These are phyloP conservation scores for Helicolenus hilgendorfi DNA, from an alignment of 2,797 vertebrate genomes.

Conservation along the genomic window DNA sequence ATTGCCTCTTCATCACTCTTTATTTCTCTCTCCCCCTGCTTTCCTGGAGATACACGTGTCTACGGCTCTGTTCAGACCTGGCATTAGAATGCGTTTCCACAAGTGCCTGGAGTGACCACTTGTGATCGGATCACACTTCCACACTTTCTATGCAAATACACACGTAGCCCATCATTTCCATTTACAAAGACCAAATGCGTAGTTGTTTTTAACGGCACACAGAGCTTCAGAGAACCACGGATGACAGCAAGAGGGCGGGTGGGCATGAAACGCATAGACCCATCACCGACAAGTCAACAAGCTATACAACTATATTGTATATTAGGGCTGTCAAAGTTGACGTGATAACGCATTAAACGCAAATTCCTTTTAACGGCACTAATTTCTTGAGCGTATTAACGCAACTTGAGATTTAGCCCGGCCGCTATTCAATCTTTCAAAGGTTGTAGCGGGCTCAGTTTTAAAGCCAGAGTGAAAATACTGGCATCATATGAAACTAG, in stretches of 20 bases:
- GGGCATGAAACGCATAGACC: background rate
- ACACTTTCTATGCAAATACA: too few relatives aligned
- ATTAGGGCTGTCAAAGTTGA: background rate
- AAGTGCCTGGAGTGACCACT: too few relatives aligned
- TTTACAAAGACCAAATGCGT: too few relatives aligned
- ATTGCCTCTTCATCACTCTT: conserved; percentile 19
- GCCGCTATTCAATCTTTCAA: background rate
- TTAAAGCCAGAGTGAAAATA: too few relatives aligned
- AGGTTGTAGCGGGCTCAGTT: background rate
- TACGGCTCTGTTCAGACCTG: background rate
- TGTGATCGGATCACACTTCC: too few relatives aligned
- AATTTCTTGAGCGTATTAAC: background rate
- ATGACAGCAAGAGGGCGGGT: background rate
- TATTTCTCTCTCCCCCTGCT: background rate
- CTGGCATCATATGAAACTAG: too few relatives aligned
- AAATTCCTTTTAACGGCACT: background rate
- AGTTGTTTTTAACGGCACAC: background rate
- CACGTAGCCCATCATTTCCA: too few relatives aligned
- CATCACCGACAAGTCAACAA: background rate
- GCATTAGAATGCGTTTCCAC: background rate
- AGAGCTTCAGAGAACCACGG: background rate
- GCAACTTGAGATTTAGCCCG: background rate
- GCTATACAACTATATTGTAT: background rate
- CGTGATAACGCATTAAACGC: background rate
- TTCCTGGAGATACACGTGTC: conserved; percentile 22